A percentile compares a stretch with the other conserved stretches of the same genome.
These are phyloP conservation scores for Hormaphis cornu DNA, from an alignment of 1,140 invertebrate genomes.

Conservation along the genomic window DNA sequence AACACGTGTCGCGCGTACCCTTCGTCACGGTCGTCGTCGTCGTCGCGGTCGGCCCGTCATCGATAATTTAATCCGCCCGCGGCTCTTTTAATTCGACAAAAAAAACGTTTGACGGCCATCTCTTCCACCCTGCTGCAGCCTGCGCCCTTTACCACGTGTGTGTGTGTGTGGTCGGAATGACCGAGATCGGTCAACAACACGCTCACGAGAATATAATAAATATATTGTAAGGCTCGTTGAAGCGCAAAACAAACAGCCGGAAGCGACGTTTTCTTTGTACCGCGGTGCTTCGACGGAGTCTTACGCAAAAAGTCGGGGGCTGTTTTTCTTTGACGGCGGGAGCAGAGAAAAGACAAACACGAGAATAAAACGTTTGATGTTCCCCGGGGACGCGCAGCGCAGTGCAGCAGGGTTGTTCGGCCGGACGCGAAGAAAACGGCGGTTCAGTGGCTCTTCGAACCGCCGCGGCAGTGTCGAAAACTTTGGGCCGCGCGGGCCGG, in stretches of 20 bases:
- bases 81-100: conserved; percentile 3
- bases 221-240: conserved; percentile 14
- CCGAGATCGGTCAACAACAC: conserved; percentile 1
- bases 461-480: no score
- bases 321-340: not conserved
- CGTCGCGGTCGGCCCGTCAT: not conserved
- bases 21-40: not conserved
- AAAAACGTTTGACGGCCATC: not conserved
- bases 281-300: conserved; percentile 11
- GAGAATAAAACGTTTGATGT: conserved; percentile 11
- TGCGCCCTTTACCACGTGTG: no score
- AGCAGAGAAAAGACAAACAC: conserved; percentile 12
- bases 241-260: conserved; percentile 29
- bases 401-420: no score
- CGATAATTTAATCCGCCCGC: conserved; percentile 1
- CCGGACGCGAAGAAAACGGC: not conserved
- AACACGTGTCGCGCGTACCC: no score
- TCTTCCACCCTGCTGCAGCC: no score
- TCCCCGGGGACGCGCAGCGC: conserved; percentile 4
- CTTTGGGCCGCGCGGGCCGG: not conserved
- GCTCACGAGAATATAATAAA: not conserved
- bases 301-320: conserved; percentile 11
- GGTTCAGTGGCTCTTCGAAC: not conserved
- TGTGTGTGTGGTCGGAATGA: no score
- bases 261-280: conserved; percentile 21